Base-by-base conservation (phyloP, 92 coral and sea anemone genomes). In the Bergia puertoricense region DNA sequence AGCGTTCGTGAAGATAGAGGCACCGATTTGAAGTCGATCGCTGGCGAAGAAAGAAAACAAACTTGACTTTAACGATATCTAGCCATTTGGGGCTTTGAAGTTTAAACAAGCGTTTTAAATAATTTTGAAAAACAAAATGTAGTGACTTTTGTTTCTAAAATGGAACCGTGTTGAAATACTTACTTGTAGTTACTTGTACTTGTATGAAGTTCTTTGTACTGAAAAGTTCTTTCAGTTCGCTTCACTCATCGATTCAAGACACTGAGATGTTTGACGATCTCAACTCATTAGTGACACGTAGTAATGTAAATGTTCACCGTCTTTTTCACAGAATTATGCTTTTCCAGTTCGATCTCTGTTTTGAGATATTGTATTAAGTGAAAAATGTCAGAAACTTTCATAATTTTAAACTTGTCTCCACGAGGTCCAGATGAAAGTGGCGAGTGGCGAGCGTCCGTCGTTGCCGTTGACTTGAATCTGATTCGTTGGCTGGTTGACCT, bases 201-300 rank as follows among this genome's bases (percentile, higher is more conserved):
- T 43, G 45, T 43, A 2, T 43, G 45, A 2, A 43, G 2, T 43
- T 62, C 3, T n/a, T 74, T 74, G 77, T 74, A 0, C 77, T 30
- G 77, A 74, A 74, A 74, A 74, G 77, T 74, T 74, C 44, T 37
- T 74, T 74, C 77, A 30, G 77, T 74, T 74, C 77, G 77, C 77
- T 74, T 74, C 77, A 30, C 43, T 74, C 77, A 30, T 74, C 77
- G 77, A 74, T 74, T 74, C 43, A 74, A 74, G 77, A 74, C 77
- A 74, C 77, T 74, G 77, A 74, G 77, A 73, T 30, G 8, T 73
- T 74, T 74, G 77, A 74, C 5, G 44, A 74, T 74, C 43, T 74
- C 77, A 74, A 74, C 77, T 72, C 77, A 74, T 74, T 74, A 74
- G 77, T 74, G 77, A 74, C n/a, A n/a, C n/a, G n/a, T n/a, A n/a